phyloP scores from a whole-genome alignment of 23 tunicate species.

The Styela clava region DNA sequence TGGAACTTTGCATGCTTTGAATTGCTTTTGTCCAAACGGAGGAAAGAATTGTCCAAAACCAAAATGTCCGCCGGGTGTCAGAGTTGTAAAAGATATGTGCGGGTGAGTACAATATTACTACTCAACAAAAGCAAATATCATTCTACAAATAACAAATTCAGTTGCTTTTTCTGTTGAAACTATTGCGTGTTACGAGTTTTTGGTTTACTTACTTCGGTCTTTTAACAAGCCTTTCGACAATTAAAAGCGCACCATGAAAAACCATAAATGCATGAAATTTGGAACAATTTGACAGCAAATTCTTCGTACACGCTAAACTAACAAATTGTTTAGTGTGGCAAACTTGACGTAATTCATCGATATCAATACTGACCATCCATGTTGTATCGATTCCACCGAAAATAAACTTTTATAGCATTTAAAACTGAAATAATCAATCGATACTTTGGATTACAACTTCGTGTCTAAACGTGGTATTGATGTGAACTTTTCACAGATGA shows the following conservation, averaged over 20 bases:
- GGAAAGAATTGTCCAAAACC: not conserved
- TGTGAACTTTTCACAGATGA: not conserved
- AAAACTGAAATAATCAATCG: not conserved
- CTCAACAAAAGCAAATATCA: not conserved
- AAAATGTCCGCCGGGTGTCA: not conserved
- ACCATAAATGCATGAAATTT: not conserved
- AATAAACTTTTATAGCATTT: no score
- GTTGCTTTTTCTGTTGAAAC: no score
- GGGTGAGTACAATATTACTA: not conserved
- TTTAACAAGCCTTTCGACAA: not conserved
- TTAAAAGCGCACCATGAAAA: not conserved
- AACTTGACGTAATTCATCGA: no score
- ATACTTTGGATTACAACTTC: not conserved
- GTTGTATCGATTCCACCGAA: no score
- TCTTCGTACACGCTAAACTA: no score
- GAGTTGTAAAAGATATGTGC: not conserved
- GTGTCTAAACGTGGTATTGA: not conserved
- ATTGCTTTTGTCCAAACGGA: not conserved
- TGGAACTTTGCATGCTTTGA: not conserved
- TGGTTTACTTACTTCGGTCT: no score
- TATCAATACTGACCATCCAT: no score
- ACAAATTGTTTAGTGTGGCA: no score
- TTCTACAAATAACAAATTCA: not conserved
- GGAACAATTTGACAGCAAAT: not conserved
- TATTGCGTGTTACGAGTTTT: no score